Conservation (phyloP, 2,797 vertebrate genomes). For the Sebastes elongatus region DNA sequence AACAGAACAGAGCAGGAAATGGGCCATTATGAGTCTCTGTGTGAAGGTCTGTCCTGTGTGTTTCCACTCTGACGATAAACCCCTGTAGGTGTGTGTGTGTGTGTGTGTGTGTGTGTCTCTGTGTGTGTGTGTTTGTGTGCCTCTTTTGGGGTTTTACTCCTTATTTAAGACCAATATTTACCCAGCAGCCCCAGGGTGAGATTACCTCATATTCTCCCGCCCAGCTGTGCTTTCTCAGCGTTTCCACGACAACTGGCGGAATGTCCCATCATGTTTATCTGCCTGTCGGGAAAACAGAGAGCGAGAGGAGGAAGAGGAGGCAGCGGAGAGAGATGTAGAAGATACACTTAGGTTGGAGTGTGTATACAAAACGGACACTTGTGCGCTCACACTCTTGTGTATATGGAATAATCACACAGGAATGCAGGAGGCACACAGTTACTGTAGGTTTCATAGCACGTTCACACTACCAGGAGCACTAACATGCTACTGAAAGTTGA, state of each 20-base stretch:
- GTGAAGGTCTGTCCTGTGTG: slow-evolving; percentile 52
- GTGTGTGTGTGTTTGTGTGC: slow-evolving; percentile 70
- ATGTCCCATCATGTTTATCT: slow-evolving; percentile 92
- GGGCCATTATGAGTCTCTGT: slow-evolving; percentile 52
- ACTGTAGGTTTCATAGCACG: neutral
- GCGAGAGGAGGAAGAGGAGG: slow-evolving; percentile 56
- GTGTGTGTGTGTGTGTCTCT: slow-evolving; percentile 54
- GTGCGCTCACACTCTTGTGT: neutral
- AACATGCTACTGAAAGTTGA: neutral
- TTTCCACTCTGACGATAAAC: slow-evolving; percentile 61
- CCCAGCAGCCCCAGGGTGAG: slow-evolving; percentile 91
- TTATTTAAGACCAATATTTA: slow-evolving; percentile 97
- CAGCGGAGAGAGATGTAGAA: slow-evolving; percentile 39
- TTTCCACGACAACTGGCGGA: slow-evolving; percentile 91
- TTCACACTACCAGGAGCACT: neutral
- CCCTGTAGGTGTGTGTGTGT: slow-evolving; percentile 50
- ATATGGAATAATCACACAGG: neutral
- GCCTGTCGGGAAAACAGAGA: slow-evolving; percentile 88
- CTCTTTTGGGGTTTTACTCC: slow-evolving; percentile 85
- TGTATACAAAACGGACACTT: slow-evolving; percentile 20
- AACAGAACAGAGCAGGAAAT: slow-evolving; percentile 65
- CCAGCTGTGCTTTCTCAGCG: slow-evolving; percentile 94
- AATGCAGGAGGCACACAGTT: neutral
- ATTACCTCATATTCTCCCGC: slow-evolving; percentile 94
- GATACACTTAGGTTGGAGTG: slow-evolving; percentile 37